phyloP scores from a whole-genome alignment of 2,888 invertebrate genomes.

The Abrostola tripartita region DNA sequence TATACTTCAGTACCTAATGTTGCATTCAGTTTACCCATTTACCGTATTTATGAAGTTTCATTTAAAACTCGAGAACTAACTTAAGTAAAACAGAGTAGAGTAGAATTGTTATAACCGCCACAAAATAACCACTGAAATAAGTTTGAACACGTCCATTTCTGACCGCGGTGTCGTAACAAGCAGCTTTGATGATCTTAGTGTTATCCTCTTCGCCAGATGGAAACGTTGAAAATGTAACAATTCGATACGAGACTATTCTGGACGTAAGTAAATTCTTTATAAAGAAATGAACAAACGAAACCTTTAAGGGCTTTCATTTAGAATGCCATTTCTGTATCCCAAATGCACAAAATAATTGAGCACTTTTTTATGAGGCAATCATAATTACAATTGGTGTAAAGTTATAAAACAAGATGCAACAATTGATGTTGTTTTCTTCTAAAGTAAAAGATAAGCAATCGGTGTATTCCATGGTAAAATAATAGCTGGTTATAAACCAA shows the following conservation, averaged over 20 bases:
- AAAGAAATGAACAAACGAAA: neutral
- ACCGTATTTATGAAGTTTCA: neutral
- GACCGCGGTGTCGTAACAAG: conserved; percentile 4
- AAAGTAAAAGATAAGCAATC: neutral
- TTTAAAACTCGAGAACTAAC: neutral
- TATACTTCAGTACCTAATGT: neutral
- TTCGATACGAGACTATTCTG: neutral
- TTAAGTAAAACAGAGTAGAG: neutral
- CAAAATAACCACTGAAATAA: conserved; percentile 2
- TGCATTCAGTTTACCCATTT: neutral
- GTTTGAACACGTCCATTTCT: conserved; percentile 4
- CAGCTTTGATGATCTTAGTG: conserved; percentile 2
- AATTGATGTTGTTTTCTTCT: neutral
- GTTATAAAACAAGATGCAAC: too few relatives aligned
- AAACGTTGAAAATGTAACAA: conserved; percentile 1
- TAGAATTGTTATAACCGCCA: neutral
- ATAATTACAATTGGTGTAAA: too few relatives aligned
- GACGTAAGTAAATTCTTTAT: neutral
- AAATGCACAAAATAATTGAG: neutral
- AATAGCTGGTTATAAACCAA: neutral
- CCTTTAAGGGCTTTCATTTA: neutral
- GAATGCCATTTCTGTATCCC: neutral
- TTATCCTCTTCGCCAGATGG: conserved; percentile 2
- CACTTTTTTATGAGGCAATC: too few relatives aligned
- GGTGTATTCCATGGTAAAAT: neutral